Evolutionary conservation across 2,113 vertebrate species (phyloP).

Genomic region (Saccopteryx bilineata): DNA sequence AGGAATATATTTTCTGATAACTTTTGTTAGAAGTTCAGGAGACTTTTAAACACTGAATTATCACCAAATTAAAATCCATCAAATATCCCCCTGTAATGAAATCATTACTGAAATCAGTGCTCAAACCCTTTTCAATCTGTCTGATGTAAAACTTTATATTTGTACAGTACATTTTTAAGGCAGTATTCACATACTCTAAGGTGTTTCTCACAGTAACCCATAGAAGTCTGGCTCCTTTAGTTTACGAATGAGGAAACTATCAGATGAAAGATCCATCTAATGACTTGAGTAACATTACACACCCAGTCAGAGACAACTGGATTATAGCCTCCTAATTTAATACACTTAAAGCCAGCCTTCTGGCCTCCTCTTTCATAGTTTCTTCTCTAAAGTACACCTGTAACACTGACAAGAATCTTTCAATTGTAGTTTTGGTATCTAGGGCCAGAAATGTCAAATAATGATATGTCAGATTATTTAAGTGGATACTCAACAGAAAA

Average conservation of each 20-base stretch:
- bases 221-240: not conserved
- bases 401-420: conserved; percentile 34
- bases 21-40: not conserved
- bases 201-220: conserved; percentile 21
- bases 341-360: not conserved
- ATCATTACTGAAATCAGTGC: conserved; percentile 48
- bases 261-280: conserved; percentile 5
- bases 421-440: not conserved
- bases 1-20: not conserved
- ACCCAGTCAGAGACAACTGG: not conserved
- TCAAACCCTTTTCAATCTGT: conserved; percentile 49
- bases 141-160: conserved; percentile 34
- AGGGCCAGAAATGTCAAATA: conserved; percentile 46
- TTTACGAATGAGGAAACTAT: conserved; percentile 26
- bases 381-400: conserved; percentile 1
- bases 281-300: not conserved
- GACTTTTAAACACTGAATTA: conserved; percentile 14
- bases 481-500: not conserved
- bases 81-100: conserved; percentile 1
- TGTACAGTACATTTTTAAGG: conserved; percentile 7
- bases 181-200: not conserved
- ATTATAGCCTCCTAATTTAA: not conserved
- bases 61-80: not conserved
- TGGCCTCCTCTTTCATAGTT: not conserved
- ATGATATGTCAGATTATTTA: not conserved